Conservation (phyloP, 2,888 invertebrate species). For the Tenthredo amoena region DNA sequence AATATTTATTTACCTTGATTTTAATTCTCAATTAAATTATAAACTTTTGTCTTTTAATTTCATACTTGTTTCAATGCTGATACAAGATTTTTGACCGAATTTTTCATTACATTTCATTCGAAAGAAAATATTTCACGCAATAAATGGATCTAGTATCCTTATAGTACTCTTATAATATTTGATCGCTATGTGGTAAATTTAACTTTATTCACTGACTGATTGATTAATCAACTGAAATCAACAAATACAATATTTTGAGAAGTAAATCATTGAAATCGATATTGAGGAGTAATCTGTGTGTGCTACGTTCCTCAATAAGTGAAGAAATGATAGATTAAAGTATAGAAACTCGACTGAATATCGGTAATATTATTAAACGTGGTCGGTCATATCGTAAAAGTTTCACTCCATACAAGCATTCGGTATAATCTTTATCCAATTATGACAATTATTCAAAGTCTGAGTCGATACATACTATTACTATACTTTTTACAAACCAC, state of each 20-base stretch:
- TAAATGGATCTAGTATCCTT: background rate
- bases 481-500: constrained; percentile 25
- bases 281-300: background rate
- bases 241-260: background rate
- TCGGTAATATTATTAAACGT: background rate
- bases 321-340: background rate
- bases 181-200: background rate
- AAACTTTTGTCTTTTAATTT: background rate
- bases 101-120: background rate
- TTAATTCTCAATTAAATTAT: background rate
- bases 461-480: background rate
- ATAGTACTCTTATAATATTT: background rate
- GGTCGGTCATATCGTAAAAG: background rate
- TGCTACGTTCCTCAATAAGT: background rate
- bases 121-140: background rate
- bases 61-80: too few relatives aligned
- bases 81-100: background rate
- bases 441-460: background rate
- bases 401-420: constrained; percentile 16
- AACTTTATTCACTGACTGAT: background rate
- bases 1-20: background rate
- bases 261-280: background rate
- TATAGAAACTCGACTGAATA: constrained; percentile 10
- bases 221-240: background rate
- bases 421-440: background rate